phyloP scores from a whole-genome alignment of 1,140 invertebrate species.

The Drosophila mojavensis region DNA sequence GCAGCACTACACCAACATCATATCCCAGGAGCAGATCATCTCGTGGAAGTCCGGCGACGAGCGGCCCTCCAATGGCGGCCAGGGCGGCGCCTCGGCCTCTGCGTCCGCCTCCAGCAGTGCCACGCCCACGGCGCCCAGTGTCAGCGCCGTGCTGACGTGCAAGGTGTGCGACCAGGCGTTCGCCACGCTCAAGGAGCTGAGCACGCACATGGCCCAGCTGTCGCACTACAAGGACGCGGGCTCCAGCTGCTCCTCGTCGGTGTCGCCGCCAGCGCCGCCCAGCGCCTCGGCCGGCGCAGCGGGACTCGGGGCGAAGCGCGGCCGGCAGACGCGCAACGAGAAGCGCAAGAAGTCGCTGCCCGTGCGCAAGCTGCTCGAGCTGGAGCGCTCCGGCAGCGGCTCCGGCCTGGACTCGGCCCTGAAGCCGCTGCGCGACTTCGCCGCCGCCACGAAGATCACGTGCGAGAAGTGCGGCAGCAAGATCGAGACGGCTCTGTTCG shows the following conservation, averaged over 20 bases:
- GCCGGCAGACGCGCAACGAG: slow-evolving; percentile 91
- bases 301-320: slow-evolving; percentile 86
- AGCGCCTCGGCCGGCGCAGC: slow-evolving; percentile 12
- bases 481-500: slow-evolving; percentile 96
- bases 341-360: slow-evolving; percentile 97
- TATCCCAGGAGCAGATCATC: slow-evolving; percentile 97
- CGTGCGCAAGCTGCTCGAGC: slow-evolving; percentile 94
- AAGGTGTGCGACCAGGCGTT: slow-evolving; percentile 99
- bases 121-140: slow-evolving; percentile 85
- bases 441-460: slow-evolving; percentile 91
- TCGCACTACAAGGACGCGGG: slow-evolving; percentile 97
- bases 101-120: background rate
- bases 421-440: slow-evolving; percentile 86
- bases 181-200: slow-evolving; percentile 96
- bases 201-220: slow-evolving; percentile 99
- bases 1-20: slow-evolving; percentile 99
- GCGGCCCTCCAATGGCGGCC: slow-evolving; percentile 49
- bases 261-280: slow-evolving; percentile 86
- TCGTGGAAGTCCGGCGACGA: slow-evolving; percentile 96
- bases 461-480: slow-evolving; percentile 98
- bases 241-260: slow-evolving; percentile 76
- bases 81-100: background rate
- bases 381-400: slow-evolving; percentile 92
- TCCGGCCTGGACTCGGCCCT: slow-evolving; percentile 87
- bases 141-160: slow-evolving; percentile 97